Evolutionary conservation across 2,797 vertebrate species (phyloP).

Genomic region (Tangara arthus): DNA sequence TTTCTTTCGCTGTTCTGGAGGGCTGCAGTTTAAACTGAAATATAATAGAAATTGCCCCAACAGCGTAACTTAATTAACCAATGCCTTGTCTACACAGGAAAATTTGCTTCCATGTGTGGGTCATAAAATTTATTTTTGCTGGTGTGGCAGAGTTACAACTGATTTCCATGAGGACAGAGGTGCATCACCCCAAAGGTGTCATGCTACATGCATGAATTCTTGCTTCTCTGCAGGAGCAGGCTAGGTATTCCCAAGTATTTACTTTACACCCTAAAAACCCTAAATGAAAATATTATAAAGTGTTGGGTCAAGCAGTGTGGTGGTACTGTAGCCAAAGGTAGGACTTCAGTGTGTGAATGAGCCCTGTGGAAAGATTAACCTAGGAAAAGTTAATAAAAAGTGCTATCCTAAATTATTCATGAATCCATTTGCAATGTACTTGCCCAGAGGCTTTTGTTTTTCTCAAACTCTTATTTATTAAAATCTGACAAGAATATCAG

Average conservation of each 20-base stretch:
- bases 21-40: neutral
- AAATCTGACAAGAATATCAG: constrained; percentile 59
- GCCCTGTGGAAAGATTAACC: constrained; percentile 21
- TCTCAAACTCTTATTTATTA: constrained; percentile 59
- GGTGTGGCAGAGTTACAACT: neutral
- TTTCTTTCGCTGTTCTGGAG: neutral
- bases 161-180: neutral
- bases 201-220: rapidly evolving
- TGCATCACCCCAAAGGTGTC: rapidly evolving
- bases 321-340: neutral
- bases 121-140: neutral
- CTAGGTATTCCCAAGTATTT: neutral
- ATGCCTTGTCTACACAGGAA: neutral
- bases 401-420: constrained; percentile 47
- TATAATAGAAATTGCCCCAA: neutral
- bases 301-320: neutral
- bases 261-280: neutral
- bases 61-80: neutral
- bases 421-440: constrained; percentile 27
- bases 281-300: neutral
- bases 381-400: constrained; percentile 52
- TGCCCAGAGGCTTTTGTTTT: constrained; percentile 52
- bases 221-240: neutral
- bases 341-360: neutral
- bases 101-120: neutral